Base-by-base conservation (phyloP, 2,113 vertebrate genomes). In the Todiramphus chloris region DNA sequence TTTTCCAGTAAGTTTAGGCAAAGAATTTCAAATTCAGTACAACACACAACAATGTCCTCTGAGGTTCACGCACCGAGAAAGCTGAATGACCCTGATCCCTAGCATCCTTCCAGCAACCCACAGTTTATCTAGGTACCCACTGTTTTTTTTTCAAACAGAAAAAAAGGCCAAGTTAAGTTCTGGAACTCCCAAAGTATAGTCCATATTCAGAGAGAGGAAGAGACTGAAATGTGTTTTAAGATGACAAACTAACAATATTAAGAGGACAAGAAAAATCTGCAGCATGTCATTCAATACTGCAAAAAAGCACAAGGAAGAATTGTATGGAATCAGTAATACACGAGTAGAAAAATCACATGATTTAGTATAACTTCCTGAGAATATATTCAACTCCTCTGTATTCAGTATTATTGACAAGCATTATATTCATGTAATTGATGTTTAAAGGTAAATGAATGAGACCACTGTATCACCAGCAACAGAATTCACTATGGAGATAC, bases 401-500 rank as follows among this genome's bases (percentile, higher is more conserved):
- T 56, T 89, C 64, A 41, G 75, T 51, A 70, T 81, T 94, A 96
- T 86, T 90, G 85, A 81, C 72, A 90, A 70, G 72, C 28, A 75
- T 93, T 93, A 59, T 68, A 55, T 81, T 77, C 60, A 64, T 10
- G 43, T 72, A 94, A 94, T 24, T 93, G 76, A 92, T 81, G 69
- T 75, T 86, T 92, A 91, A 95, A 92, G 81, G 51, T 48, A 94
- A 94, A 89, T 67, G 75, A 90, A 70, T 70, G 46, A 63, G 84
- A 58, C 70, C 11, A 48, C 66, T 84, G 0, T 27, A 91, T 68
- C 63, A 92, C n/a, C 75, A 90, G 63, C 63, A 83, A n/a, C 77
- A 81, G 68, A 63, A 87, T 69, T 73, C 77, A 73, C 50, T 48
- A 7, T 3, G 31, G 59, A 77, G 27, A 88, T 4, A 59, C 27